A percentile compares a stretch with the other conserved stretches of the same genome.
Evolutionary conservation across 2,888 invertebrate species (phyloP).

Genomic region (Taphrorychus bicolor): DNA sequence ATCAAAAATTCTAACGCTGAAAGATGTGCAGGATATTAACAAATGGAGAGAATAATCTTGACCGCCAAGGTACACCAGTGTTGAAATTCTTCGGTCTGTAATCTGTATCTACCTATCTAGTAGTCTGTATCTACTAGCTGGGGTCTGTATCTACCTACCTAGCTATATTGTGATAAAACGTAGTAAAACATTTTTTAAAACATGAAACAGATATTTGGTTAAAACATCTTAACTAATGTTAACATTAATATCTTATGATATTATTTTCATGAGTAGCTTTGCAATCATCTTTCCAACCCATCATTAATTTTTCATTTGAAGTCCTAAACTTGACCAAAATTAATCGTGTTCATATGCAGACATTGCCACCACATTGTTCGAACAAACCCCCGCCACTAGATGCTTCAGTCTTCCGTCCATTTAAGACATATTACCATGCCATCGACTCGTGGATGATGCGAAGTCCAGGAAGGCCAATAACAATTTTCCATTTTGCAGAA

Average conservation of each 20-base stretch:
- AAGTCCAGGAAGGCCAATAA: conserved; percentile 6
- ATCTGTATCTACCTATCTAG: no score
- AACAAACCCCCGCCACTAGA: conserved; percentile 31
- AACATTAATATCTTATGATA: no score
- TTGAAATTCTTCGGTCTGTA: no score
- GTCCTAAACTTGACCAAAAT: conserved; percentile 50
- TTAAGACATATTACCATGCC: conserved; percentile 34
- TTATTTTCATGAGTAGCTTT: no score
- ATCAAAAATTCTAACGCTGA: conserved; percentile 29
- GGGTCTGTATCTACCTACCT: conserved; percentile 20
- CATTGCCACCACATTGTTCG: conserved; percentile 53
- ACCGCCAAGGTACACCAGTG: no score
- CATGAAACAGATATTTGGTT: no score
- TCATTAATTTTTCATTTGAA: conserved; percentile 46
- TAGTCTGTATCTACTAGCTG: no score
- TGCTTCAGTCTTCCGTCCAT: conserved; percentile 17
- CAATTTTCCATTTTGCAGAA: conserved; percentile 21
- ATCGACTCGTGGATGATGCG: conserved; percentile 52
- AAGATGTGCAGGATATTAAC: conserved; percentile 45
- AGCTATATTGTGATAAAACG: no score
- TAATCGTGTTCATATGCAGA: conserved; percentile 54
- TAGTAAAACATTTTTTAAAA: no score
- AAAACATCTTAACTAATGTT: no score
- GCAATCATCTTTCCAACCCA: conserved; percentile 43
- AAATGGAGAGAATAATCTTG: no score